These are phyloP conservation scores for Jaculus jaculus DNA, from an alignment of 2,113 vertebrate species.

Conservation along the genomic window DNA sequence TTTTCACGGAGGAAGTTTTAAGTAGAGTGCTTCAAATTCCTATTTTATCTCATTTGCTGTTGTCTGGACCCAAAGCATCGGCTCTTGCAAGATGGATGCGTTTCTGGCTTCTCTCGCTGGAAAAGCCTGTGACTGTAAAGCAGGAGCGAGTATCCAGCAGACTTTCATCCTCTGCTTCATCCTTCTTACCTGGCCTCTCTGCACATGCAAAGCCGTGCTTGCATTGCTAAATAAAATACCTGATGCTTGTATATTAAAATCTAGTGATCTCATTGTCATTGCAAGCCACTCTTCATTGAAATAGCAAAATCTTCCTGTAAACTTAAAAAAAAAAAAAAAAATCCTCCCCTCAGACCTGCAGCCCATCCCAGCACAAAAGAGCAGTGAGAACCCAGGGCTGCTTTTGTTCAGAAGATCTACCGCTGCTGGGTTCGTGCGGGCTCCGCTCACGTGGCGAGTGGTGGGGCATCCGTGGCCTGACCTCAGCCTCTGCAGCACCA, in stretches of 20 bases:
- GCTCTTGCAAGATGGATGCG: conserved; percentile 23
- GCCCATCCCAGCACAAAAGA: neutral
- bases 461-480: no score
- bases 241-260: neutral
- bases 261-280: neutral
- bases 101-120: neutral
- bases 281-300: neutral
- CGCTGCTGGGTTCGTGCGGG: neutral
- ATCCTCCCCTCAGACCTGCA: neutral
- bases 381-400: neutral
- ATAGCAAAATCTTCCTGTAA: neutral
- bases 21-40: conserved; percentile 46
- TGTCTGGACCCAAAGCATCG: neutral
- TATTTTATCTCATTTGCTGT: conserved; percentile 50
- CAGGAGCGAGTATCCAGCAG: neutral
- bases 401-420: neutral
- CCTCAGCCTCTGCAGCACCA: neutral
- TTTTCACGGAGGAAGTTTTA: conserved; percentile 40
- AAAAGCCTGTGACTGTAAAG: conserved; percentile 40
- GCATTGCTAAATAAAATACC: neutral
- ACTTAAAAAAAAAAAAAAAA: conserved; percentile 13
- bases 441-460: neutral
- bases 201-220: neutral
- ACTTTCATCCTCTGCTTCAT: neutral
- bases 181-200: neutral